Evolutionary conservation across 2,888 invertebrate species (phyloP), one percentile per base, ranked within the genome.

Genomic region (Fabriciana adippe): DNA sequence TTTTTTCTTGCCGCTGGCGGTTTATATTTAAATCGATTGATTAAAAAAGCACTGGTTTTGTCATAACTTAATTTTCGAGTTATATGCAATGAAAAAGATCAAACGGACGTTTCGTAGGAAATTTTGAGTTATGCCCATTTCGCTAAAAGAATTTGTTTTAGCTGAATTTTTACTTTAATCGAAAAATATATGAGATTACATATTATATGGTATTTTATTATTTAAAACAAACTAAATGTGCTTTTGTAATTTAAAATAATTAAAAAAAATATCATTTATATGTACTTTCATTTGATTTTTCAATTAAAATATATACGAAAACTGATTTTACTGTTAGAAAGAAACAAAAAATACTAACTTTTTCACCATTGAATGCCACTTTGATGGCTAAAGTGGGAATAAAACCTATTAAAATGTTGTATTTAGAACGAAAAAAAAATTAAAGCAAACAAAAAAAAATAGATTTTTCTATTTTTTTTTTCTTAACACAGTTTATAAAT

Each of bases 361-460:
- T 45, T 59, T 59, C n/a, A 11, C 26, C 4, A 47, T 47, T 26
- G 15, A 21, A 18, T 14, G 26, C 31, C 15, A 8, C 31, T 59
- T 48, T 59, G 11, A 41, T 41, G 11, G 11, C 0, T 11, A 11
- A 41, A 55, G n/a, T 26, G 4, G 4, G 8, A 13, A 5, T 48
- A 26, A 48, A 47, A 59, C 11, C n/a, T 13, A 56, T 3, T 35
- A 21, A 56, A 15, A 57, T 15, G 45, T 21, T 47, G 11, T 41
- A 16, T 57, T 47, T n/a, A 57, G 15, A 57, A 47, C 57, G 15
- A 21, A 15, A 45, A 15, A 59, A 59, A 57, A 11, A 4, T 45
- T n/a, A 26, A 21, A n/a, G 1, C 45, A 57, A 13, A 47, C 31
- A n/a, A 73, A 66, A 66, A 73, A 73, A 73, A 76, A 47, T 35